These are phyloP conservation scores for Myotis lucifugus DNA, from an alignment of 2,113 vertebrate species.

Conservation along the genomic window DNA sequence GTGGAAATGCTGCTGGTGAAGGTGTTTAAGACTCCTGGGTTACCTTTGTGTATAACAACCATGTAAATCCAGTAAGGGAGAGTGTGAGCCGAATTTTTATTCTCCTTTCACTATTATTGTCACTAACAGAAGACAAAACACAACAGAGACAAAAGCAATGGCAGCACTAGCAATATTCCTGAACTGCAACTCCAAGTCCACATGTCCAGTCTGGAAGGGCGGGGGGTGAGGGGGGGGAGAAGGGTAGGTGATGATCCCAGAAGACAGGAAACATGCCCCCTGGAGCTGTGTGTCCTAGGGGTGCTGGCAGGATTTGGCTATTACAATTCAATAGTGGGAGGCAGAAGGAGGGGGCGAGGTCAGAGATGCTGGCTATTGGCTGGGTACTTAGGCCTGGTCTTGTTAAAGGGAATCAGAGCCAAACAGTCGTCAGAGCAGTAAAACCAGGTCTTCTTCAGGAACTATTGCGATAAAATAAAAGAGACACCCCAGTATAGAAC, in stretches of 20 bases:
- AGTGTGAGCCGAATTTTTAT: fast-evolving
- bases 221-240: too few relatives aligned
- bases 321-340: fast-evolving
- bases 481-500: fast-evolving
- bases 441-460: neutral
- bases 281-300: fast-evolving
- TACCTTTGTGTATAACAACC: too few relatives aligned
- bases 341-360: neutral
- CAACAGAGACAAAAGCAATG: too few relatives aligned
- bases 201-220: fast-evolving
- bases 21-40: too few relatives aligned
- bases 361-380: neutral
- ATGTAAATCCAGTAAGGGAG: neutral
- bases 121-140: neutral
- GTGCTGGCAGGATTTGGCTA: fast-evolving
- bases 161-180: neutral
- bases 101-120: neutral
- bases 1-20: fast-evolving
- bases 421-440: fast-evolving
- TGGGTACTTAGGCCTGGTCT: neutral
- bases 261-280: fast-evolving
- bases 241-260: fast-evolving
- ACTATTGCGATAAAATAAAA: neutral
- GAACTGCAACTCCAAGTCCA: fast-evolving
- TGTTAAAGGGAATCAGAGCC: neutral